Percentiles rank a stretch among this genome's conserved stretches.
phyloP scores from a whole-genome alignment of 1,140 invertebrate species.

The Eumeta japonica region DNA sequence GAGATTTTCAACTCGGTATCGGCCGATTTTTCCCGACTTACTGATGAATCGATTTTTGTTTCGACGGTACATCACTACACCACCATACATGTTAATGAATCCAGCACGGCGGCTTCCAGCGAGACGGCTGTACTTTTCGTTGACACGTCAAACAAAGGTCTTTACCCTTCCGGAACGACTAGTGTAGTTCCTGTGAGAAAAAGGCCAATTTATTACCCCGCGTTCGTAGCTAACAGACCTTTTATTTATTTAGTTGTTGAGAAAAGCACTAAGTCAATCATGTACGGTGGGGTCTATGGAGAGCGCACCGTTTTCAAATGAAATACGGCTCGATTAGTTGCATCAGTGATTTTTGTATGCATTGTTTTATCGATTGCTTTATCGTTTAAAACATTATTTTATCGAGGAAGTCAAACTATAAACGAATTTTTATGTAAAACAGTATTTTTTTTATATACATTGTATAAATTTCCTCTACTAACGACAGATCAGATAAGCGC shows the following conservation, averaged over 20 bases:
- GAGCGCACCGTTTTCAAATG: constrained; percentile 41
- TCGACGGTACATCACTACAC: constrained; percentile 70
- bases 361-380: too few relatives aligned
- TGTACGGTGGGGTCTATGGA: constrained; percentile 61
- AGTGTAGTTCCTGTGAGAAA: too few relatives aligned
- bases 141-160: constrained; percentile 61
- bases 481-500: too few relatives aligned
- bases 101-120: constrained; percentile 74
- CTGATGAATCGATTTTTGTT: constrained; percentile 57
- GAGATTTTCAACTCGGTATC: constrained; percentile 64
- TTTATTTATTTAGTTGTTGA: constrained; percentile 65
- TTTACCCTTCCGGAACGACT: too few relatives aligned
- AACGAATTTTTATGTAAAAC: too few relatives aligned
- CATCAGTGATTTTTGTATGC: too few relatives aligned
- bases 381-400: too few relatives aligned
- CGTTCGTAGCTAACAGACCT: constrained; percentile 60
- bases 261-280: constrained; percentile 57
- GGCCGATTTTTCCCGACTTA: constrained; percentile 67
- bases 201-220: constrained; percentile 60
- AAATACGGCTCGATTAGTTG: too few relatives aligned
- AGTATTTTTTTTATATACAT: too few relatives aligned
- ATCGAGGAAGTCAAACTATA: too few relatives aligned
- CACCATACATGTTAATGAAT: constrained; percentile 77
- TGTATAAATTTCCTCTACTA: too few relatives aligned
- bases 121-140: constrained; percentile 52